Evolutionary conservation across 2,888 invertebrate species (phyloP), one percentile per base, ranked within the genome.

Genomic region (Hirudinaria manillensis): DNA sequence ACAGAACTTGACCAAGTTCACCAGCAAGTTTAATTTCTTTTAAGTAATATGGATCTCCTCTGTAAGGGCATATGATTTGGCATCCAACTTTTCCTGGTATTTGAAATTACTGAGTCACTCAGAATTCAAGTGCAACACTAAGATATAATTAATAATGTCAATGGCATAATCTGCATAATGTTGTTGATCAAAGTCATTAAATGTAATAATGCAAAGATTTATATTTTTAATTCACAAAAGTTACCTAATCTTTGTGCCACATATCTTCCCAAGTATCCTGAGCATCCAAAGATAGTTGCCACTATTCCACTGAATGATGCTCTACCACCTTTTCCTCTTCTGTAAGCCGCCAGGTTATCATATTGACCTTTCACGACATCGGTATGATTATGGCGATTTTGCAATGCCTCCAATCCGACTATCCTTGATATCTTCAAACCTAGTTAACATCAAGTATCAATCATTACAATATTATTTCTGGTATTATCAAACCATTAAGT

Each of bases 231-330:
- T 45, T 45, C 45, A 45, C 16, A 45, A 45, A 45, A 45, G 16
- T 45, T 61, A 81, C 96, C 98, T 75, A 99, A 87, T 82, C 91
- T 90, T 84, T 94, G 96, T 84, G 92, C 91, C 24, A 98, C 89
- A 87, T 91, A 91, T 79, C 90, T 88, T 0, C 98, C 99, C 0
- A 97, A 86, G 82, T 93, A 94, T 1, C 98, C 98, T 53, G 91
- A 90, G 75, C 90, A 90, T 73, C 98, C 98, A 85, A 98, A 97
- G 0, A 99, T 92, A n/a, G 99, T 99, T n/a, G 93, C 94, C 2
- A 98, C 94, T 75, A 93, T 89, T 0, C 99, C 99, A 87, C 92
- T 98, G 85, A 98, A 99, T 83, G 96, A 97, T 80, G 92, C 92
- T 53, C 99, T 90, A 27, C 97, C 98, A 32, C 88, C 88, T 55